These are phyloP conservation scores for Geococcyx californianus DNA, from an alignment of 2,113 vertebrate genomes.

Conservation along the genomic window DNA sequence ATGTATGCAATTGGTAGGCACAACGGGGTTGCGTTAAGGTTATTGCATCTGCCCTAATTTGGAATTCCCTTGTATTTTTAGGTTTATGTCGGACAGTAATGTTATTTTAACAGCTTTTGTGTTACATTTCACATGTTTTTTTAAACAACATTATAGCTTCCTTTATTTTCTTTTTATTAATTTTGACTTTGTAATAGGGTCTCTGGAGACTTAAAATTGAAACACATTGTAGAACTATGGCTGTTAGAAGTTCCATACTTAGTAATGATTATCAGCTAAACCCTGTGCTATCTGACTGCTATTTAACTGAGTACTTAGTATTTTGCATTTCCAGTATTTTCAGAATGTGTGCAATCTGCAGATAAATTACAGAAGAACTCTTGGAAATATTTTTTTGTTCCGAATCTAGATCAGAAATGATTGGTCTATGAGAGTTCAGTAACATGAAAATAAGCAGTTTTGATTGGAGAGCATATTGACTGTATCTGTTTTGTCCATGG, in stretches of 20 bases:
- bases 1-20: slow-evolving; percentile 47
- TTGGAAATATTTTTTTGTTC: neutral
- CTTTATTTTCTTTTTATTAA: slow-evolving; percentile 65
- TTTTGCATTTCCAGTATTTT: neutral
- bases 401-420: neutral
- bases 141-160: slow-evolving; percentile 47
- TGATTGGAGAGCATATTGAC: neutral
- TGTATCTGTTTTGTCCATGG: neutral
- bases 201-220: slow-evolving; percentile 53
- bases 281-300: neutral
- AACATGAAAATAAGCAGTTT: neutral
- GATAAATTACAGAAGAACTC: neutral
- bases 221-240: neutral
- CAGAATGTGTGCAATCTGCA: neutral
- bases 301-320: neutral
- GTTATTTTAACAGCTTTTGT: slow-evolving; percentile 66
- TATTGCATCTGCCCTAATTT: slow-evolving; percentile 45
- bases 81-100: slow-evolving; percentile 32
- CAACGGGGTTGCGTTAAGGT: slow-evolving; percentile 41
- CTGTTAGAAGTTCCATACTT: slow-evolving; percentile 16
- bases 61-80: slow-evolving; percentile 54
- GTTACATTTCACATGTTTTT: slow-evolving; percentile 62
- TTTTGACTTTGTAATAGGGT: slow-evolving; percentile 58
- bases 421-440: neutral
- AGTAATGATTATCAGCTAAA: neutral